phyloP scores from a whole-genome alignment of 2,797 vertebrate species.

The Trachops cirrhosus region DNA sequence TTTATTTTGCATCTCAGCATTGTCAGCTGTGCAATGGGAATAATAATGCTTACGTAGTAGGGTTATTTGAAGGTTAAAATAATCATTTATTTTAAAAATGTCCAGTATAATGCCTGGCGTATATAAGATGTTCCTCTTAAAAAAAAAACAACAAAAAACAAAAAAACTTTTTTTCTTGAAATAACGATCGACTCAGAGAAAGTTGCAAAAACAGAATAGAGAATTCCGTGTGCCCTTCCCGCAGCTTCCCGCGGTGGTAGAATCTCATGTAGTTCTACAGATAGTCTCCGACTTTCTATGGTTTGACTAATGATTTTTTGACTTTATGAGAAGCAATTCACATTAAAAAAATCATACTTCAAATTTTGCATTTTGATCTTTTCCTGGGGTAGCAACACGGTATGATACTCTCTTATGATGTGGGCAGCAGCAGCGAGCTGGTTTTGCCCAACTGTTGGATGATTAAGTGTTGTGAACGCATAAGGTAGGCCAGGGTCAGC shows the following conservation, averaged over 20 bases:
- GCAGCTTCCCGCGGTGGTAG: neutral
- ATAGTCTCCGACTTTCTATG: neutral
- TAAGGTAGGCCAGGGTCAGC: neutral
- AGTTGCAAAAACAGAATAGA: neutral
- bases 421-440: neutral
- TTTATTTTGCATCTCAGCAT: neutral
- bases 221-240: neutral
- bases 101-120: neutral
- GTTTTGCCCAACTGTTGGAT: neutral
- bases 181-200: neutral
- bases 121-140: neutral
- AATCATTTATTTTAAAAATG: conserved; percentile 3
- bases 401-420: neutral
- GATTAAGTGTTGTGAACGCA: neutral
- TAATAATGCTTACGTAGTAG: neutral
- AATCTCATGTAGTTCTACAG: neutral
- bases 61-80: conserved; percentile 37
- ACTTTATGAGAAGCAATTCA: neutral
- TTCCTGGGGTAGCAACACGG: neutral
- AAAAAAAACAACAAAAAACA: neutral
- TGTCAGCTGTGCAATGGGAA: neutral
- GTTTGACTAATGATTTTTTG: neutral
- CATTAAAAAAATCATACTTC: neutral
- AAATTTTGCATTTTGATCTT: neutral
- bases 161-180: neutral